A percentile compares a stretch with the other conserved stretches of the same genome.
phyloP scores from a whole-genome alignment of 2,888 invertebrate species.

The Eilema sororculum region DNA sequence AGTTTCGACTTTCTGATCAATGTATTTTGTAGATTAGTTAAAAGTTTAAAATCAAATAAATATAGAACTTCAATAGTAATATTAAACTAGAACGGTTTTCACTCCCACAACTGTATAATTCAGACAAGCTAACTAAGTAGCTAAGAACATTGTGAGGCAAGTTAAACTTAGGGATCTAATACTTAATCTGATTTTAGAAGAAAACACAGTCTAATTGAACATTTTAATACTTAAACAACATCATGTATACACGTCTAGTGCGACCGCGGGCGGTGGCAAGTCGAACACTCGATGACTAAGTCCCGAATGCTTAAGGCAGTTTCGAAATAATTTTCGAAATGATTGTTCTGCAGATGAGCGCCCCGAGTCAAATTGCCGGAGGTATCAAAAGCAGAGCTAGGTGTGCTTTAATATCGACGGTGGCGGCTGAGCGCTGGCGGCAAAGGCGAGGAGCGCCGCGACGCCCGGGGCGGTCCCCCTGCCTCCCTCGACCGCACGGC shows the following conservation, averaged over 20 bases:
- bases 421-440: constrained; percentile 50
- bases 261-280: constrained; percentile 45
- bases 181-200: no score
- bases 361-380: constrained; percentile 65
- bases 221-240: constrained; percentile 3
- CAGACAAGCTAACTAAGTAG: no score
- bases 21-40: no score
- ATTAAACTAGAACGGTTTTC: no score
- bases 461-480: constrained; percentile 40
- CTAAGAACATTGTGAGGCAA: no score
- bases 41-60: no score
- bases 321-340: constrained; percentile 82
- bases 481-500: constrained; percentile 33
- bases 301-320: constrained; percentile 62
- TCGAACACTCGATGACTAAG: constrained; percentile 55
- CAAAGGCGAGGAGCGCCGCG: constrained; percentile 34
- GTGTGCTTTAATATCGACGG: constrained; percentile 66
- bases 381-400: constrained; percentile 68
- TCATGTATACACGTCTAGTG: constrained; percentile 20
- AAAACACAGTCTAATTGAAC: constrained; percentile 3
- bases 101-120: no score
- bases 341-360: constrained; percentile 81
- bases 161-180: no score
- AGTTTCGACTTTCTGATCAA: no score
- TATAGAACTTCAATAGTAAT: no score